A percentile compares a stretch with the other conserved stretches of the same genome.
These are phyloP conservation scores for Selene dorsalis DNA, from an alignment of 2,797 vertebrate genomes.

Conservation along the genomic window DNA sequence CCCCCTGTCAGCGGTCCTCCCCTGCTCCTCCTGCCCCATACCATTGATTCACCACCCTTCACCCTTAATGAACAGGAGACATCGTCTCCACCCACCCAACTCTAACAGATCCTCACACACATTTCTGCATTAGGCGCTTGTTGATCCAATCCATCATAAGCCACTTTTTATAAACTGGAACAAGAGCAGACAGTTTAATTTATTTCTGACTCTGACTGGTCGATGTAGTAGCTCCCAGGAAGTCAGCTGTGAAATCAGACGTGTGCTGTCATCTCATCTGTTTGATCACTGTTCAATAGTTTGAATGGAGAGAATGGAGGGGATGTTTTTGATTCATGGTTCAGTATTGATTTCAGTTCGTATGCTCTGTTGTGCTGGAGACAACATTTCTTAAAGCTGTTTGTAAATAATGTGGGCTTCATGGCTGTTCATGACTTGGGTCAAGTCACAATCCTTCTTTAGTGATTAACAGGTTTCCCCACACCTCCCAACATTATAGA, in stretches of 20 bases:
- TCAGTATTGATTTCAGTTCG: slow-evolving; percentile 43
- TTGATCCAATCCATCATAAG: neutral
- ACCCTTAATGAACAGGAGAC: slow-evolving; percentile 36
- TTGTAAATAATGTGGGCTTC: slow-evolving; percentile 27
- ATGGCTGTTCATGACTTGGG: slow-evolving; percentile 5
- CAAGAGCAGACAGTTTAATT: slow-evolving; percentile 23
- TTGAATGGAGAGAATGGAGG: slow-evolving; percentile 11
- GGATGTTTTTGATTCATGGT: slow-evolving; percentile 28
- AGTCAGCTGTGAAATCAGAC: slow-evolving; percentile 30
- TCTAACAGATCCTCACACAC: neutral
- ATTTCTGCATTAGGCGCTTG: neutral
- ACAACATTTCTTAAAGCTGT: slow-evolving; percentile 25
- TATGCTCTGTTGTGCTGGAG: slow-evolving; percentile 12
- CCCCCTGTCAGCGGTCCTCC: slow-evolving; percentile 24
- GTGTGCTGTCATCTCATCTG: slow-evolving; percentile 13
- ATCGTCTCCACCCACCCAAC: slow-evolving; percentile 21
- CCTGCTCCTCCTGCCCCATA: neutral
- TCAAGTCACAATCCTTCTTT: neutral
- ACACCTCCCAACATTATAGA: slow-evolving; percentile 8
- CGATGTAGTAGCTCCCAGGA: slow-evolving; percentile 4
- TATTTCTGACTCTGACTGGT: slow-evolving; percentile 7
- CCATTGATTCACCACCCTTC: slow-evolving; percentile 37
- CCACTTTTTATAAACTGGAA: neutral
- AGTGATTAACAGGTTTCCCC: slow-evolving; percentile 20
- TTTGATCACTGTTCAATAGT: slow-evolving; percentile 43